Conservation (phyloP, 2,797 vertebrate species). For the Cyprinodon diabolis region DNA sequence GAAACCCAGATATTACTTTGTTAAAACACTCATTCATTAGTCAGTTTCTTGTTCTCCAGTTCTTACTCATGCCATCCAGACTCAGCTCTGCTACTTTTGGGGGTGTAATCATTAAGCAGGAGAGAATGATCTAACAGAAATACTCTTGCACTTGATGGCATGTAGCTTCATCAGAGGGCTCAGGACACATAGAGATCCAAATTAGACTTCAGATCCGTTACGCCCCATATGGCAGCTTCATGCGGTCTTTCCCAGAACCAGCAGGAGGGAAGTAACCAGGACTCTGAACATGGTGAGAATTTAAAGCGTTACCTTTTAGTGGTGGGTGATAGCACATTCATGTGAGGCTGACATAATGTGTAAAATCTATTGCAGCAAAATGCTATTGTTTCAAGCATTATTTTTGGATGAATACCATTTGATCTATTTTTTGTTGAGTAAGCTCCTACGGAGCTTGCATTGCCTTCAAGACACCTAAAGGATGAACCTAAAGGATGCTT, state of each 20-base stretch:
- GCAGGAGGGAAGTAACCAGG: slow-evolving; percentile 3
- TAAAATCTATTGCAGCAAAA: neutral
- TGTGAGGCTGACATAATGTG: neutral
- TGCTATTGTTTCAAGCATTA: neutral
- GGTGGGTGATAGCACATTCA: neutral
- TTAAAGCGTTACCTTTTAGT: slow-evolving; percentile 11
- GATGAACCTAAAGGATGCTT: slow-evolving; percentile 26
- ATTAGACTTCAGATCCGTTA: slow-evolving; percentile 12
- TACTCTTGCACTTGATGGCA: slow-evolving; percentile 6
- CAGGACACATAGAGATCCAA: slow-evolving; percentile 3
- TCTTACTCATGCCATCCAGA: neutral
- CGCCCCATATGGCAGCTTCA: slow-evolving; percentile 5
- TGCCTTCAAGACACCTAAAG: slow-evolving; percentile 21
- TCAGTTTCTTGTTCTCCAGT: slow-evolving; percentile 15
- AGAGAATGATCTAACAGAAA: slow-evolving; percentile 23
- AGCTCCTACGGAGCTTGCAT: neutral
- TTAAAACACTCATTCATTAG: slow-evolving; percentile 19
- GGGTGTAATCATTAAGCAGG: slow-evolving; percentile 2
- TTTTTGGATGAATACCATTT: neutral
- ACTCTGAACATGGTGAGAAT: slow-evolving; percentile 28
- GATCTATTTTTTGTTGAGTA: neutral
- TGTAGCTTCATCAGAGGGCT: slow-evolving; percentile 8
- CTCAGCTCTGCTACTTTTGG: slow-evolving; percentile 1
- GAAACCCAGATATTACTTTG: neutral
- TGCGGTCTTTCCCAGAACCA: slow-evolving; percentile 4